A percentile compares a stretch with the other conserved stretches of the same genome.
Conservation (phyloP, 2,113 vertebrate genomes). For the Clarias gariepinus region DNA sequence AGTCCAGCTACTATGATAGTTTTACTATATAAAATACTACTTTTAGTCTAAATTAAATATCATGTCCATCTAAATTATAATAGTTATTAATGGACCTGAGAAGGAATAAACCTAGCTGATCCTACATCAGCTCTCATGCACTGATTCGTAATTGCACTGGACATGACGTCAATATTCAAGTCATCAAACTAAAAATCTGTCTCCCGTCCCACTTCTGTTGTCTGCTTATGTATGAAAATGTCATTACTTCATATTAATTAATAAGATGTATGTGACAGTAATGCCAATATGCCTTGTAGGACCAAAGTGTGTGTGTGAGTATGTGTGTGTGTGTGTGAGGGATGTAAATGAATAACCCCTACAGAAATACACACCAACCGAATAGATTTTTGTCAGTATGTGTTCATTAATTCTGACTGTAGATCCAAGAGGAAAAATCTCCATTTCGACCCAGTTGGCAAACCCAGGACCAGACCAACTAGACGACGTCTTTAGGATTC, state of each 20-base stretch:
- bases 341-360: neutral
- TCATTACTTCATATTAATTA: constrained; percentile 23
- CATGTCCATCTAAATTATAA: neutral
- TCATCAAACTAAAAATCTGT: neutral
- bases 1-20: neutral
- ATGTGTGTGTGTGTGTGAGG: neutral
- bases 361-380: neutral
- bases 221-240: constrained; percentile 32
- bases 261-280: constrained; percentile 27
- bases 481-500: too few relatives aligned
- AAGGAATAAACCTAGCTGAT: neutral
- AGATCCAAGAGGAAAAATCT: neutral
- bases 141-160: neutral
- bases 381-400: neutral
- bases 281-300: neutral
- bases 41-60: neutral
- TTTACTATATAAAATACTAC: neutral
- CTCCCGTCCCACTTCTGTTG: neutral
- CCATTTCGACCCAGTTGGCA: neutral
- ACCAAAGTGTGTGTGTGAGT: constrained; percentile 12
- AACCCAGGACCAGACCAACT: too few relatives aligned
- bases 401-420: neutral
- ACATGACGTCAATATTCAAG: neutral
- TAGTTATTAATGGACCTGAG: neutral
- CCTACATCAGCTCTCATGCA: neutral